Percentiles rank a stretch among this genome's conserved stretches.
Conservation (phyloP, 2,797 vertebrate genomes). For the Hipposideros larvatus region DNA sequence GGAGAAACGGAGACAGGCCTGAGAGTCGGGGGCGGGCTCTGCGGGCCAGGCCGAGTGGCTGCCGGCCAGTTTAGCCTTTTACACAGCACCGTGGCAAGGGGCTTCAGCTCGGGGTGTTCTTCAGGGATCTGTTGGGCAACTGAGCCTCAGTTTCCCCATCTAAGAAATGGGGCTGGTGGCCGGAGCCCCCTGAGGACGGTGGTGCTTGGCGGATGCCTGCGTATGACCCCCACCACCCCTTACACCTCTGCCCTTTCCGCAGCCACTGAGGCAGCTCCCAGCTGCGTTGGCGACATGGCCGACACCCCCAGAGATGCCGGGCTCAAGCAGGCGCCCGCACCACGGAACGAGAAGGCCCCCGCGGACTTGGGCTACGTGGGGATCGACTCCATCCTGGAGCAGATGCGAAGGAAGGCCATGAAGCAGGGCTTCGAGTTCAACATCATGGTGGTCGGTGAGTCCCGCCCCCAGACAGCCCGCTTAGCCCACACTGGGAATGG, state of each 20-base stretch:
- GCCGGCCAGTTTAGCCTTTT: rapidly evolving
- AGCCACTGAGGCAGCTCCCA: slow-evolving; percentile 87
- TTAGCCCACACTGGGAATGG: no score
- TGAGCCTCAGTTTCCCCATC: not conserved
- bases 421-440: slow-evolving; percentile 99
- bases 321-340: slow-evolving; percentile 85
- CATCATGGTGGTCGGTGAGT: slow-evolving; percentile 99
- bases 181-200: rapidly evolving
- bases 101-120: not conserved
- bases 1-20: not conserved
- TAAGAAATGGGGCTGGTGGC: not conserved
- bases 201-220: rapidly evolving
- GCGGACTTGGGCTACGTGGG: slow-evolving; percentile 96
- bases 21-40: not conserved
- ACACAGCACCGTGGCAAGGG: rapidly evolving
- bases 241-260: rapidly evolving
- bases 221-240: rapidly evolving
- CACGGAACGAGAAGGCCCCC: slow-evolving; percentile 90
- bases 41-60: not conserved
- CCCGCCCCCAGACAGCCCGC: rapidly evolving
- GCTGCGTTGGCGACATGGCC: slow-evolving; percentile 92
- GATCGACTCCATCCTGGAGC: slow-evolving; percentile 97
- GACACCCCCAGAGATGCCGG: slow-evolving; percentile 90
- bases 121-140: not conserved
- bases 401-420: slow-evolving; percentile 98